These are phyloP conservation scores for Electrophaes corylata DNA, from an alignment of 2,888 invertebrate species.

Conservation along the genomic window DNA sequence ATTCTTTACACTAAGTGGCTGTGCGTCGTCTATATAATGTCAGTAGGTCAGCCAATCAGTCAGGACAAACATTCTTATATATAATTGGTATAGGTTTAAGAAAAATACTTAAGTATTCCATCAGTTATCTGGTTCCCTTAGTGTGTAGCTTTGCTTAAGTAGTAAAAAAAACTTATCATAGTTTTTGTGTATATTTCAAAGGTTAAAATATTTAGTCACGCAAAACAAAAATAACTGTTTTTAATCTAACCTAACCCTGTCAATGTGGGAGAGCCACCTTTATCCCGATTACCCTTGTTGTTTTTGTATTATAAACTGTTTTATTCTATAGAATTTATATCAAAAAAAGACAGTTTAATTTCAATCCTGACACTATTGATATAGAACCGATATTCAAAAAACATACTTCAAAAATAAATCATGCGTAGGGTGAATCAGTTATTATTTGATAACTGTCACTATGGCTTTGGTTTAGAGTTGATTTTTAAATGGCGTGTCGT, in stretches of 20 bases:
- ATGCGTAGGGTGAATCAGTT: constrained; percentile 48
- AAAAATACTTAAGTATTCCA: too few species aligned
- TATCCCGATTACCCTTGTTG: constrained; percentile 24
- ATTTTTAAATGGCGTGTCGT: constrained; percentile 13
- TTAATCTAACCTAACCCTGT: constrained; percentile 10
- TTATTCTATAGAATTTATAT: constrained; percentile 33
- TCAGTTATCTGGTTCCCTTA: too few species aligned
- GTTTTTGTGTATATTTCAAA: neutral
- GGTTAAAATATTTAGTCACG: neutral
- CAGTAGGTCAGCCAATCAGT: too few species aligned
- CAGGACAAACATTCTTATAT: too few species aligned
- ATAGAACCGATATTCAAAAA: constrained; percentile 18
- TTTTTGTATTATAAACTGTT: constrained; percentile 28
- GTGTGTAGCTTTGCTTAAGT: too few species aligned
- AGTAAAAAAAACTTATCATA: too few species aligned
- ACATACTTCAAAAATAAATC: constrained; percentile 30
- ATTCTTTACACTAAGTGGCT: too few species aligned
- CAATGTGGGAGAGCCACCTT: constrained; percentile 29
- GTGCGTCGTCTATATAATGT: too few species aligned
- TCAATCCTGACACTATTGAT: neutral
- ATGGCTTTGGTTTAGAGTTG: neutral
- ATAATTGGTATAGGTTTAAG: too few species aligned
- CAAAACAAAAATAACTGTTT: neutral
- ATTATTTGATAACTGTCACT: neutral
- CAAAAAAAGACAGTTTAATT: neutral